Evolutionary conservation across 2,888 invertebrate genomes (phyloP), one percentile per base, ranked within the genome.

Genomic region (Hirtodrosophila cameraria): DNA sequence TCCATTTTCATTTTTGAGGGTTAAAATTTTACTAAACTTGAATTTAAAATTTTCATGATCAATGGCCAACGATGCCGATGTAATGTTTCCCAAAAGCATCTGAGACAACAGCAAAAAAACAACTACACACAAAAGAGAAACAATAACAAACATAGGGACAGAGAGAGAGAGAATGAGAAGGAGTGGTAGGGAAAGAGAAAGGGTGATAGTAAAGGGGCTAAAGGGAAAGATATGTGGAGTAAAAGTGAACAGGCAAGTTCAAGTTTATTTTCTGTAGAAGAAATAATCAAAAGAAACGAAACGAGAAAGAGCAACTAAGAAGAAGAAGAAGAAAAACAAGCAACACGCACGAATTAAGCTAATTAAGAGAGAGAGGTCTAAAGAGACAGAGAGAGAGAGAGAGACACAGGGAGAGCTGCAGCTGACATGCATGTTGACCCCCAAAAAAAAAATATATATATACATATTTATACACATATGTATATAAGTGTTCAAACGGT

Each of bases 161-260:
- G 12, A 45, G 31, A 16, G 18, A 31, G 54, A 39, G 16, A 38
- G 20, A 13, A 12, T 28, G 9, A 11, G 12, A 16, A 13, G 7
- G 31, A 3, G 9, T 7, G 30, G 3, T 12, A 2, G 4, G 8
- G 13, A 16, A 28, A 1, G 27, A 25, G 12, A 5, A 15, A 16
- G 33, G 23, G 27, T 3, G 11, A 33, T 39, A 27, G 45, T 28
- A 49, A 57, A 38, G 13, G 27, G 38, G 31, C 35, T 7, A 45
- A 54, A 55, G 57, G 69, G 68, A 70, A 53, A 49, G 67, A 66
- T 62, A 50, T 72, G n/a, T n/a, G 53, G 77, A 85, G 86, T 86
- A 83, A 83, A 83, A 83, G 82, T 83, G 84, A 83, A 86, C 82
- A 75, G 84, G 75, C 82, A 83, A 83, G 82, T 83, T 83, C 82